Conservation (phyloP, 2,888 invertebrate genomes). For the Lycaena phlaeas region DNA sequence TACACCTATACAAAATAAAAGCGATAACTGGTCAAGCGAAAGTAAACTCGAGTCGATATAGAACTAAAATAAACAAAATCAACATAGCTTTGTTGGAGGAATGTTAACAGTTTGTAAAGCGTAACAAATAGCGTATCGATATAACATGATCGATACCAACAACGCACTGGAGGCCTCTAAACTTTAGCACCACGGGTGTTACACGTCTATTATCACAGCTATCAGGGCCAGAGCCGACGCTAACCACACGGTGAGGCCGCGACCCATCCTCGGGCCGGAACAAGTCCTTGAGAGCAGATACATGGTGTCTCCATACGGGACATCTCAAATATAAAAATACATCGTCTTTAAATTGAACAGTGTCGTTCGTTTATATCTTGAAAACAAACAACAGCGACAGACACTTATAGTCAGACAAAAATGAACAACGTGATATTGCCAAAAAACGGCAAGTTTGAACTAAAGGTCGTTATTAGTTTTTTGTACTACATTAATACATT, state of each 20-base stretch:
- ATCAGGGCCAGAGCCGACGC: conserved; percentile 15
- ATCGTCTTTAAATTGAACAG: no score
- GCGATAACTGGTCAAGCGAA: conserved; percentile 55
- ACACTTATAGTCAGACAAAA: no score
- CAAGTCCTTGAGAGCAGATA: background rate
- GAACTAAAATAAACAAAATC: conserved; percentile 65
- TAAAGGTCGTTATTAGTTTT: no score
- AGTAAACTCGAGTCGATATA: conserved; percentile 47
- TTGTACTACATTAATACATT: no score
- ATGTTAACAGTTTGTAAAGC: conserved; percentile 67
- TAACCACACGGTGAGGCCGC: background rate
- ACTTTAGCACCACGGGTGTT: conserved; percentile 59
- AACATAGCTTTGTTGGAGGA: conserved; percentile 66
- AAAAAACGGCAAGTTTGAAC: no score
- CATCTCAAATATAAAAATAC: no score
- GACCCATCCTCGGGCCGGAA: background rate
- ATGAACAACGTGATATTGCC: no score
- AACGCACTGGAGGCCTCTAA: conserved; percentile 52
- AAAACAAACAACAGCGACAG: no score
- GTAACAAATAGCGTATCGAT: conserved; percentile 55
- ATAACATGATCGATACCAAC: conserved; percentile 55
- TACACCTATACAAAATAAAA: conserved; percentile 50
- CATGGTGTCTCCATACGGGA: no score
- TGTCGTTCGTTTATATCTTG: no score
- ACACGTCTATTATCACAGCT: conserved; percentile 38